These are phyloP conservation scores for Nebria salina DNA, from an alignment of 2,888 invertebrate genomes.

Conservation along the genomic window DNA sequence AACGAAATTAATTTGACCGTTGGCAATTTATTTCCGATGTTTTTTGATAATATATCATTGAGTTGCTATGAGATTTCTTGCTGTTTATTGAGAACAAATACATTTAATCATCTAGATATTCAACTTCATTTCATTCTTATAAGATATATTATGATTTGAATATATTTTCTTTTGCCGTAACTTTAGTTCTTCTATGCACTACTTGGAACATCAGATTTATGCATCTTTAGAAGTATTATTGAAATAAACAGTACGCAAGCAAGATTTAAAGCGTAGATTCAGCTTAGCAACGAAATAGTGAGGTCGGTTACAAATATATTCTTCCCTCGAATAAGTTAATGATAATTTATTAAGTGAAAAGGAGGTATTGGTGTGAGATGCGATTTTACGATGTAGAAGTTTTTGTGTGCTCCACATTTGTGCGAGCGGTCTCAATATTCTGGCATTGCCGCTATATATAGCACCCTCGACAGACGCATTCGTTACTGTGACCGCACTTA, in stretches of 20 bases:
- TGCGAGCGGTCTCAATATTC: not conserved
- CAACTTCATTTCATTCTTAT: not conserved
- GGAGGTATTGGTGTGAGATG: not conserved
- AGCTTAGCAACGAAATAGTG: not conserved
- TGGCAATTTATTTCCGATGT: too few species aligned
- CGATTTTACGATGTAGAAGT: not conserved
- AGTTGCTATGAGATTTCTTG: too few species aligned
- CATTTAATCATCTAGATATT: not conserved
- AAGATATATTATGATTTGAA: not conserved
- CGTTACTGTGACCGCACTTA: slow-evolving; percentile 6
- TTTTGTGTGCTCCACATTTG: slow-evolving; percentile 7
- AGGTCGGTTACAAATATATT: slow-evolving; percentile 1
- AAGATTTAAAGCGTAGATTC: not conserved
- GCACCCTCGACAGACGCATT: slow-evolving; percentile 7
- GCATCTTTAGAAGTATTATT: not conserved
- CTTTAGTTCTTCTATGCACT: not conserved
- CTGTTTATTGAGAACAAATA: too few species aligned
- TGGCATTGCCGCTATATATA: not conserved
- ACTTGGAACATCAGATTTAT: not conserved
- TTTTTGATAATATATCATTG: too few species aligned
- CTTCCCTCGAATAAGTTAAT: not conserved
- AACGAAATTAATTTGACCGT: too few species aligned
- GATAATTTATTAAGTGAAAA: slow-evolving; percentile 1
- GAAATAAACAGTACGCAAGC: not conserved
- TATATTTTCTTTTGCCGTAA: not conserved